These are phyloP conservation scores for Cliona cf. orientalis DNA, from an alignment of 37 sponge, comb jelly and placozoan genomes.

Conservation along the genomic window DNA sequence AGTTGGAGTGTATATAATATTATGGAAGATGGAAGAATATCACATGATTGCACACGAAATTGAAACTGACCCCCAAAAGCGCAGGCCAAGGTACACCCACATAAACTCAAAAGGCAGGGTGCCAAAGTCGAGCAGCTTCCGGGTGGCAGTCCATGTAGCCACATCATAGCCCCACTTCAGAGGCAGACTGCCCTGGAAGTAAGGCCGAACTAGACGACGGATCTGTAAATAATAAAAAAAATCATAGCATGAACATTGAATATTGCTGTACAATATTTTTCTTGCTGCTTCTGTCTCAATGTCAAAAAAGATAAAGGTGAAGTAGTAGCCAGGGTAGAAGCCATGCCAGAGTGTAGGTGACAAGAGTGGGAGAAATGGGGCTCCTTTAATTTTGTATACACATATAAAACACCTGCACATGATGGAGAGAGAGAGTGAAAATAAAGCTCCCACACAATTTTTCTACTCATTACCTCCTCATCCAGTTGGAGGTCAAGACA, in stretches of 20 bases:
- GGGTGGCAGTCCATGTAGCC: slow-evolving; percentile 55
- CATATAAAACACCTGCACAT: neutral
- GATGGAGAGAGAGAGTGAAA: neutral
- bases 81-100: neutral
- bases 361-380: slow-evolving; percentile 20
- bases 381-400: slow-evolving; percentile 26
- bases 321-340: slow-evolving; percentile 90
- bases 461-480: slow-evolving; percentile 82
- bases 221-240: slow-evolving; percentile 61
- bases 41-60: neutral
- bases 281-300: slow-evolving; percentile 54
- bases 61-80: slow-evolving; percentile 48
- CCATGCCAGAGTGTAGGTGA: slow-evolving; percentile 88
- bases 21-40: neutral
- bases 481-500: slow-evolving; percentile 62
- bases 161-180: slow-evolving; percentile 57
- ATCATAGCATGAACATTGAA: too few relatives aligned
- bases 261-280: too few relatives aligned
- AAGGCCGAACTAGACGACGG: slow-evolving; percentile 52
- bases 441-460: neutral
- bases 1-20: neutral
- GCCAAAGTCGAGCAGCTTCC: slow-evolving; percentile 39
- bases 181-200: slow-evolving; percentile 48
- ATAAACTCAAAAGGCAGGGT: slow-evolving; percentile 11
- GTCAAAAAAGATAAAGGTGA: slow-evolving; percentile 57